These are phyloP conservation scores for Ametastegia equiseti DNA, from an alignment of 2,888 invertebrate species.

Conservation along the genomic window DNA sequence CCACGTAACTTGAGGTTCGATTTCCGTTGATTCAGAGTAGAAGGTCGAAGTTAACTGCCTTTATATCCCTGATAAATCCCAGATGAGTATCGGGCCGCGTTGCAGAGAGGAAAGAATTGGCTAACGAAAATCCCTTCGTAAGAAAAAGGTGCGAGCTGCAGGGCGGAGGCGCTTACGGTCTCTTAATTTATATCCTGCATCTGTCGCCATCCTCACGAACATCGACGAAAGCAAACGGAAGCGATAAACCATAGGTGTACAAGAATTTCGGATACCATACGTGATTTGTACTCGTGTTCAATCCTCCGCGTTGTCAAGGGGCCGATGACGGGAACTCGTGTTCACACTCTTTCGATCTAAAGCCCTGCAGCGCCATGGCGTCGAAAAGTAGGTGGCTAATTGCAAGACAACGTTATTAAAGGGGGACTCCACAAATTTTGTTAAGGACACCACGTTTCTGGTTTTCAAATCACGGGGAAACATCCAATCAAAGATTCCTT, in stretches of 20 bases:
- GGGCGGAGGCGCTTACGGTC: constrained; percentile 15
- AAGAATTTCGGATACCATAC: constrained; percentile 23
- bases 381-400: constrained; percentile 4
- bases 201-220: constrained; percentile 38
- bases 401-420: no score
- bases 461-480: no score
- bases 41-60: constrained; percentile 18
- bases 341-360: neutral
- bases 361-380: neutral
- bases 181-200: constrained; percentile 43
- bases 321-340: constrained; percentile 6
- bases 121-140: constrained; percentile 3
- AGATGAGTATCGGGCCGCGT: constrained; percentile 1
- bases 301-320: neutral
- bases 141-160: neutral
- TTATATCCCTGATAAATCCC: constrained; percentile 38
- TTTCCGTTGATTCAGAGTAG: constrained; percentile 15
- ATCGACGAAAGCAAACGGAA: constrained; percentile 19
- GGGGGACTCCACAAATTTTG: no score
- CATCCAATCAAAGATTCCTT: no score
- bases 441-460: no score
- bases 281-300: constrained; percentile 18
- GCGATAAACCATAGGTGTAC: constrained; percentile 31
- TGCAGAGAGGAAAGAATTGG: neutral
- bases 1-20: constrained; percentile 1